Percentiles rank a stretch among this genome's conserved stretches.
phyloP scores from a whole-genome alignment of 2,888 invertebrate species.

The Ashinkailepas kermadecensis region DNA sequence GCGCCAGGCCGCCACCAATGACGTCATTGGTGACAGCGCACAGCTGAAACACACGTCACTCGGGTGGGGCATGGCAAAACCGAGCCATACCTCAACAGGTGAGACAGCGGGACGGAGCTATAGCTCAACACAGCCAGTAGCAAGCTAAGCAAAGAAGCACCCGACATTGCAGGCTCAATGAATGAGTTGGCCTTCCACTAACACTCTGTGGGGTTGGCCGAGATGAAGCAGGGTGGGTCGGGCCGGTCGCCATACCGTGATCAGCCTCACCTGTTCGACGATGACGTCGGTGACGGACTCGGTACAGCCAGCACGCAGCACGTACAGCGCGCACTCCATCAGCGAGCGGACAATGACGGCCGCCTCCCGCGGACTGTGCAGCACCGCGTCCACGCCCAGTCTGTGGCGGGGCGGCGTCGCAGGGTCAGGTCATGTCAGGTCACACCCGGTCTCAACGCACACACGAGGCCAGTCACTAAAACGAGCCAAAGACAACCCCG shows the following conservation, averaged over 20 bases:
- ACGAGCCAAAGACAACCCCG: too few species aligned
- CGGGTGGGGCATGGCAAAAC: neutral
- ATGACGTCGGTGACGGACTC: neutral
- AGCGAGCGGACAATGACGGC: neutral
- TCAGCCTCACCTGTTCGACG: neutral
- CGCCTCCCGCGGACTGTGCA: neutral
- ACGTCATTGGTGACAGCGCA: neutral
- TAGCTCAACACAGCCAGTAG: too few species aligned
- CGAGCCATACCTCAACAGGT: too few species aligned
- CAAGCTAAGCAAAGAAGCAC: too few species aligned
- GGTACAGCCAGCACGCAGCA: neutral
- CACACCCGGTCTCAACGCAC: neutral
- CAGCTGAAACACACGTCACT: neutral
- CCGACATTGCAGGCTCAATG: too few species aligned
- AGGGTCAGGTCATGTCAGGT: too few species aligned
- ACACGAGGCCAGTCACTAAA: too few species aligned
- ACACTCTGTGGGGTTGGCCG: too few species aligned
- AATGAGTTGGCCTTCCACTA: too few species aligned
- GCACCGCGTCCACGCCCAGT: neutral
- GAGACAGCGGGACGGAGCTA: too few species aligned
- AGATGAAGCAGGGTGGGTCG: too few species aligned
- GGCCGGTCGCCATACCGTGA: too few species aligned
- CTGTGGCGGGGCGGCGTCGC: neutral
- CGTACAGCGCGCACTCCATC: slow-evolving; percentile 1
- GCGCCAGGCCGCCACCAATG: neutral